These are phyloP conservation scores for Ganaspis brasiliensis DNA, from an alignment of 2,888 invertebrate species.

Conservation along the genomic window DNA sequence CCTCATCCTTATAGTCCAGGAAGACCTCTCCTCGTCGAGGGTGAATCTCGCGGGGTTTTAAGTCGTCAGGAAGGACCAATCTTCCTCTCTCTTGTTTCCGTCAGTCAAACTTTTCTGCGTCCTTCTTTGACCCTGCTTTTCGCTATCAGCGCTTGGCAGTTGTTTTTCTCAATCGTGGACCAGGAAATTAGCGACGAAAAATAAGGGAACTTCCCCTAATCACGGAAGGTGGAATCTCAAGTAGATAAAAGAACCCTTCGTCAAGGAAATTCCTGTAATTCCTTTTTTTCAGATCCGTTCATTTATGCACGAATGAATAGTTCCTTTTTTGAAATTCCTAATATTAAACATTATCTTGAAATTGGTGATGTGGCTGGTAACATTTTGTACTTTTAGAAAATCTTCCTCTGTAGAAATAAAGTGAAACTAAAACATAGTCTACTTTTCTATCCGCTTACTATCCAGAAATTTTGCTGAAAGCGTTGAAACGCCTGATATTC, in stretches of 20 bases:
- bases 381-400: too few relatives aligned
- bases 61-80: conserved; percentile 64
- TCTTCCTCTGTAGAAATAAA: too few relatives aligned
- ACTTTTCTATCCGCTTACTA: too few relatives aligned
- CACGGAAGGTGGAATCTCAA: conserved; percentile 36
- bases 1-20: conserved; percentile 38
- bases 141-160: conserved; percentile 71
- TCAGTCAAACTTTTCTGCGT: conserved; percentile 54
- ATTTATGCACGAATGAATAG: too few relatives aligned
- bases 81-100: conserved; percentile 53
- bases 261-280: conserved; percentile 2
- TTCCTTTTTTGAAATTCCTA: too few relatives aligned
- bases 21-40: conserved; percentile 58
- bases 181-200: conserved; percentile 71
- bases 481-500: conserved; percentile 9
- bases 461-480: background rate
- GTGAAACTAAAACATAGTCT: too few relatives aligned
- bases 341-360: too few relatives aligned
- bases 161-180: conserved; percentile 70
- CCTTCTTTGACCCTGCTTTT: conserved; percentile 51
- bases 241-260: conserved; percentile 52
- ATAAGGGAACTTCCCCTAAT: conserved; percentile 45
- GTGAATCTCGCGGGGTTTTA: conserved; percentile 59
- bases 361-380: too few relatives aligned
- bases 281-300: background rate